A percentile compares a stretch with the other conserved stretches of the same genome.
Evolutionary conservation across 2,797 vertebrate species (phyloP).

Genomic region (Meda fulgida): DNA sequence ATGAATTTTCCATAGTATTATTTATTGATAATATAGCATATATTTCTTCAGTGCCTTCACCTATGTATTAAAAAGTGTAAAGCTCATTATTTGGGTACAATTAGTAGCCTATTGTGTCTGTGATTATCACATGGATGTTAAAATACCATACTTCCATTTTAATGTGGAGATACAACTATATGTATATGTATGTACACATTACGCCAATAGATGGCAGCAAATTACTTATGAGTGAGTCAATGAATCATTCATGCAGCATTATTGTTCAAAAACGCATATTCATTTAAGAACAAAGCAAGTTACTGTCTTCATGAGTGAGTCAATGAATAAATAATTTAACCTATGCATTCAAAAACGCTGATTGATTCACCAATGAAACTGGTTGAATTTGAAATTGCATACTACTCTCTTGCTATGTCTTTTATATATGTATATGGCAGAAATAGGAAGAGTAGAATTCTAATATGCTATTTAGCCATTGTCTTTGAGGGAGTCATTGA

Average conservation of each 20-base stretch:
- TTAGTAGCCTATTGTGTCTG: background rate
- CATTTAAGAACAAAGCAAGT: background rate
- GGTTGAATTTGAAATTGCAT: background rate
- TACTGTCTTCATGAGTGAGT: background rate
- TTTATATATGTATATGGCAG: background rate
- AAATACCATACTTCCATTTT: background rate
- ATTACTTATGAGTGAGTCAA: background rate
- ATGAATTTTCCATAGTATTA: background rate
- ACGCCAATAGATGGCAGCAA: background rate
- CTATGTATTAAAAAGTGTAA: background rate
- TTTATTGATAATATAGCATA: slow-evolving; percentile 2
- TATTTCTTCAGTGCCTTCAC: background rate
- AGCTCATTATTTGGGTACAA: background rate
- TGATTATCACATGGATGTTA: background rate
- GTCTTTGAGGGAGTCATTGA: background rate
- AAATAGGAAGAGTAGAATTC: background rate
- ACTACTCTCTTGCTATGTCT: background rate
- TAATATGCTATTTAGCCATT: background rate
- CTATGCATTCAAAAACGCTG: background rate
- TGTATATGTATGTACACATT: background rate
- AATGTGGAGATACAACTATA: no score
- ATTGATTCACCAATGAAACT: background rate
- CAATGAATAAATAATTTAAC: background rate
- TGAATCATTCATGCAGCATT: background rate
- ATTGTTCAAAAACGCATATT: background rate